Percentiles rank a stretch among this genome's conserved stretches.
Conservation (phyloP, 2,113 vertebrate genomes). For the Pithys albifrons region DNA sequence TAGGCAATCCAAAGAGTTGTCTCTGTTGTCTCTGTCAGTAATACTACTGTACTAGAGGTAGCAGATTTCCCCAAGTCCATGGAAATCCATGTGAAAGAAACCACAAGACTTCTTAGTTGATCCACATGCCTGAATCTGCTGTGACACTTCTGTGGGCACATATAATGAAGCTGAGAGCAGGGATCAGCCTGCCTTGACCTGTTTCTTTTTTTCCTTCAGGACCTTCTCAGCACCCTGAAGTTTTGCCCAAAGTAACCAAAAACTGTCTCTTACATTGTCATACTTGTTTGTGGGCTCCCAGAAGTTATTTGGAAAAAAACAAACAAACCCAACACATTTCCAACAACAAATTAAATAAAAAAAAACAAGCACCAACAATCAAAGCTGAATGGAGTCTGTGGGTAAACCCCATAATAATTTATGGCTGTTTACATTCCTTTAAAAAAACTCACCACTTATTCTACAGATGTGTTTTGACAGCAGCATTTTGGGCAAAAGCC, state of each 20-base stretch:
- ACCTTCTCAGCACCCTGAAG: neutral
- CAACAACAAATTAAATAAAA: constrained; percentile 47
- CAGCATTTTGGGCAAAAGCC: constrained; percentile 20
- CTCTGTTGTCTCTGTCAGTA: neutral
- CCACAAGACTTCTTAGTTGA: neutral
- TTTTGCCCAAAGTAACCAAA: neutral
- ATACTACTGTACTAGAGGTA: neutral
- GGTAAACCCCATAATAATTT: constrained; percentile 24
- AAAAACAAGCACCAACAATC: constrained; percentile 15
- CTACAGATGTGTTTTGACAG: neutral
- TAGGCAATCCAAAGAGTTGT: neutral
- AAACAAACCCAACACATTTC: neutral
- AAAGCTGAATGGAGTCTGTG: constrained; percentile 29
- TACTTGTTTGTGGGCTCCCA: neutral
- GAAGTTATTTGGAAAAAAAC: neutral
- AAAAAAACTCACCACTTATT: constrained; percentile 1
- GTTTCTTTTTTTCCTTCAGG: neutral
- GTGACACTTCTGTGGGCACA: neutral
- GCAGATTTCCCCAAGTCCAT: neutral
- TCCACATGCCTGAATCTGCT: neutral
- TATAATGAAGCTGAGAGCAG: neutral
- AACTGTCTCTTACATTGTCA: neutral
- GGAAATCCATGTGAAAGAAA: neutral
- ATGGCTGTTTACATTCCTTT: constrained; percentile 33
- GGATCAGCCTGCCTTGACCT: neutral